Conservation (phyloP, 2,797 vertebrate species). For the Pseudochirops cupreus region DNA sequence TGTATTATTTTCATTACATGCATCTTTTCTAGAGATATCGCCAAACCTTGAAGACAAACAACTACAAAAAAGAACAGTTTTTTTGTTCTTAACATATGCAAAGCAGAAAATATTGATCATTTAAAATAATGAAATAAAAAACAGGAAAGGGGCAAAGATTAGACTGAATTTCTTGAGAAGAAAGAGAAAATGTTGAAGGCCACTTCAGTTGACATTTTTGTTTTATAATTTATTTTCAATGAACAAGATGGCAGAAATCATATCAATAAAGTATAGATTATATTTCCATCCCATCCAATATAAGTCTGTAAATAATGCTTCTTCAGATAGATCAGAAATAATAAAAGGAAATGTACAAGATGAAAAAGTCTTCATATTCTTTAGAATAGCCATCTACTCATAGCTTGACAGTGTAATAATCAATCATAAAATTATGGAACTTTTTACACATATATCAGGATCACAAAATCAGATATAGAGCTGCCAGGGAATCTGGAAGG, state of each 20-base stretch:
- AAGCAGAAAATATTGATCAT: background rate
- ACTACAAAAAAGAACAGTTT: background rate
- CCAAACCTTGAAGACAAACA: slow-evolving; percentile 5
- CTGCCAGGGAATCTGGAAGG: background rate
- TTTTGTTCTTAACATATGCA: background rate
- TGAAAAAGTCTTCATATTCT: background rate
- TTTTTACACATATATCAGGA: background rate
- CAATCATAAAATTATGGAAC: background rate
- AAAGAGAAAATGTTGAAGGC: background rate
- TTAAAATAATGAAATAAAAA: slow-evolving; percentile 37
- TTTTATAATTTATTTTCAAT: background rate
- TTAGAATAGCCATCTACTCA: slow-evolving; percentile 10
- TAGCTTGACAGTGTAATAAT: background rate
- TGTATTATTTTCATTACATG: background rate
- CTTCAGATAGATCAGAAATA: background rate
- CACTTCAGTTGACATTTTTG: background rate
- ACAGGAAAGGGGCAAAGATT: background rate
- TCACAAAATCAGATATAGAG: background rate
- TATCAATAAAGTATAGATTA: background rate
- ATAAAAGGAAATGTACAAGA: slow-evolving; percentile 12
- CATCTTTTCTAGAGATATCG: background rate
- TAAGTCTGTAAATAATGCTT: slow-evolving; percentile 29
- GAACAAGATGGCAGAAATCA: background rate
- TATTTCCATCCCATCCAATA: background rate
- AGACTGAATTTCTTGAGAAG: background rate